Evolutionary conservation across 2,113 vertebrate genomes (phyloP).

Genomic region (Sinocyclocheilus anshuiensis): DNA sequence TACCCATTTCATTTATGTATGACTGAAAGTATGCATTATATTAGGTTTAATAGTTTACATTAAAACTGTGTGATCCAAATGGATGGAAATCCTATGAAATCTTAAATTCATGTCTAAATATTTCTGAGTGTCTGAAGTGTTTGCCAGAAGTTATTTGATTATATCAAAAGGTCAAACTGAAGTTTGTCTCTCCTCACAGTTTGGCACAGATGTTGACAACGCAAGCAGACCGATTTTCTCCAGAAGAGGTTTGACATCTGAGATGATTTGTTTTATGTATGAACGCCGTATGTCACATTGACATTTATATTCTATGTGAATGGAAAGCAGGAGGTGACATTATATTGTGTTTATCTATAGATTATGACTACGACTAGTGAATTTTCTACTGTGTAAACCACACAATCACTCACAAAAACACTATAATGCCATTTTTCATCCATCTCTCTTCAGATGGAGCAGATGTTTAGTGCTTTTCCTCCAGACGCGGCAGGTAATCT

Average conservation of each 20-base stretch:
- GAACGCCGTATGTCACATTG: background rate
- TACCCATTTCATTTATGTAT: too few relatives aligned
- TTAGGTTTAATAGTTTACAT: too few relatives aligned
- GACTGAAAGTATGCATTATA: too few relatives aligned
- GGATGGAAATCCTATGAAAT: background rate
- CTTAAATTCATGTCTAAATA: background rate
- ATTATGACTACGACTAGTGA: background rate
- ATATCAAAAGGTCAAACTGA: background rate
- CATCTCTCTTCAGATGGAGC: conserved; percentile 76
- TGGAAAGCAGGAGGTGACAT: background rate
- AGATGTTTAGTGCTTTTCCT: conserved; percentile 91
- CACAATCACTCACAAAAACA: too few relatives aligned
- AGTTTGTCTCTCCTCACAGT: conserved; percentile 63
- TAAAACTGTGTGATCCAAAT: background rate
- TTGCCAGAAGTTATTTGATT: background rate
- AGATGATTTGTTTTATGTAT: background rate
- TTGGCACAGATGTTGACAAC: conserved; percentile 88
- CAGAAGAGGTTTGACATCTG: conserved; percentile 80
- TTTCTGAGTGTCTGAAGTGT: background rate
- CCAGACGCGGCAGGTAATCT: conserved; percentile 88
- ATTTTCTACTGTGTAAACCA: background rate
- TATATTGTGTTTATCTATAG: background rate
- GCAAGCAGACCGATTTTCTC: conserved; percentile 87
- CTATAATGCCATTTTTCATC: too few relatives aligned
- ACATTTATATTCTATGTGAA: background rate